phyloP scores from a whole-genome alignment of 2,888 invertebrate species.

The Agonopterix alstromeriana region DNA sequence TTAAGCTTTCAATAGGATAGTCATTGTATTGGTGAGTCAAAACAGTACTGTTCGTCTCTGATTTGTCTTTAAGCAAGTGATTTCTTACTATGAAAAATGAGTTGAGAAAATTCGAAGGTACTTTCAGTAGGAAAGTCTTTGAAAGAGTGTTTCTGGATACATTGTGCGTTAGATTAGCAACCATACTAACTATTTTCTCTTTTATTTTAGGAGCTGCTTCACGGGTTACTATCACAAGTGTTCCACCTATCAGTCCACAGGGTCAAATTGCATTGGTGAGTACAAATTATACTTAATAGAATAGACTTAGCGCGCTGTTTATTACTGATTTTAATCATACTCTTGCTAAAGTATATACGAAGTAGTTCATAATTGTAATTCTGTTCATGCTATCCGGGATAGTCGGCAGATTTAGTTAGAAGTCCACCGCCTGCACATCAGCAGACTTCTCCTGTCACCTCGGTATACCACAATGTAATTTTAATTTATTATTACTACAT shows the following conservation, averaged over 20 bases:
- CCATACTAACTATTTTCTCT: background rate
- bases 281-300: background rate
- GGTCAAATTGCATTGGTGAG: conserved; percentile 82
- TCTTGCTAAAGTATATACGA: background rate
- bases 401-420: conserved; percentile 80
- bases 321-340: background rate
- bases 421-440: conserved; percentile 92
- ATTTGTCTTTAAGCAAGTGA: no score
- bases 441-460: conserved; percentile 83
- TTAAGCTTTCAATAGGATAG: no score
- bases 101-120: no score
- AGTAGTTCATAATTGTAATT: conserved; percentile 22
- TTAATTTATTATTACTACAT: conserved; percentile 8
- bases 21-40: no score
- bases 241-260: conserved; percentile 79
- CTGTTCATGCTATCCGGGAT: conserved; percentile 67
- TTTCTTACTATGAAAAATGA: no score
- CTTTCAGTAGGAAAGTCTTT: no score
- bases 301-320: no score
- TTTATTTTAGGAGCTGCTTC: conserved; percentile 53
- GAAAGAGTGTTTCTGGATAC: no score
- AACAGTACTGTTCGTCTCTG: no score
- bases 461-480: conserved; percentile 75
- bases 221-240: conserved; percentile 69
- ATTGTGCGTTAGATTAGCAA: no score